Evolutionary conservation across 2,888 invertebrate species (phyloP).

Genomic region (Sphaerophoria taeniata): DNA sequence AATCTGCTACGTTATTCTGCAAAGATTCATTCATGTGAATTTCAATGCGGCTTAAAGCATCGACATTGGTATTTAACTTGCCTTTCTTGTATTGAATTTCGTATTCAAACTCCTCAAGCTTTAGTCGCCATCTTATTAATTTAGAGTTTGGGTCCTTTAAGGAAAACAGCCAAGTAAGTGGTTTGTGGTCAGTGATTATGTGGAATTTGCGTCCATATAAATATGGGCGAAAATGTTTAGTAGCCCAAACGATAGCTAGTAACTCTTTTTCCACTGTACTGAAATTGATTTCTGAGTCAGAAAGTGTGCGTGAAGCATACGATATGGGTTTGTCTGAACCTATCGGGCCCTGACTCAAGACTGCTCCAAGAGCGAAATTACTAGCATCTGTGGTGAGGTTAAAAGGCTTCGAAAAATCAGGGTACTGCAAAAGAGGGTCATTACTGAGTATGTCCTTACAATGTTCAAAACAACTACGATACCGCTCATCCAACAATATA

Average conservation of each 20-base stretch:
- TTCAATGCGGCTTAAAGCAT: conserved; percentile 31
- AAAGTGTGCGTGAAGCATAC: conserved; percentile 17
- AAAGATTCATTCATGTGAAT: conserved; percentile 1
- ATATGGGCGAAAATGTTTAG: conserved; percentile 24
- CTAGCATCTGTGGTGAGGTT: conserved; percentile 19
- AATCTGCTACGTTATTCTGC: conserved; percentile 10
- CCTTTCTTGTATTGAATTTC: conserved; percentile 12
- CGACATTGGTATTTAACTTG: conserved; percentile 17
- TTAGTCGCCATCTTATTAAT: not conserved
- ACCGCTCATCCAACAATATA: not conserved
- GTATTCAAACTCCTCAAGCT: conserved; percentile 5
- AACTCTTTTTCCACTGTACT: conserved; percentile 28
- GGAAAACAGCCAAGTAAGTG: conserved; percentile 20
- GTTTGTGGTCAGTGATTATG: conserved; percentile 16
- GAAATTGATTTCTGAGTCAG: conserved; percentile 5
- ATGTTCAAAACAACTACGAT: not conserved
- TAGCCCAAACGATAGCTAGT: conserved; percentile 18
- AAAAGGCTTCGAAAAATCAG: conserved; percentile 21
- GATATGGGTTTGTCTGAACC: conserved; percentile 70
- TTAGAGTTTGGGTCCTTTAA: conserved; percentile 8
- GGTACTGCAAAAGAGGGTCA: conserved; percentile 2
- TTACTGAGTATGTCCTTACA: conserved; percentile 3
- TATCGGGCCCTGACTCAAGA: conserved; percentile 4
- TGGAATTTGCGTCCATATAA: conserved; percentile 11
- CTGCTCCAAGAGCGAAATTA: conserved; percentile 18